phyloP scores from a whole-genome alignment of 1,140 invertebrate species.

The Parasteatoda tepidariorum region DNA sequence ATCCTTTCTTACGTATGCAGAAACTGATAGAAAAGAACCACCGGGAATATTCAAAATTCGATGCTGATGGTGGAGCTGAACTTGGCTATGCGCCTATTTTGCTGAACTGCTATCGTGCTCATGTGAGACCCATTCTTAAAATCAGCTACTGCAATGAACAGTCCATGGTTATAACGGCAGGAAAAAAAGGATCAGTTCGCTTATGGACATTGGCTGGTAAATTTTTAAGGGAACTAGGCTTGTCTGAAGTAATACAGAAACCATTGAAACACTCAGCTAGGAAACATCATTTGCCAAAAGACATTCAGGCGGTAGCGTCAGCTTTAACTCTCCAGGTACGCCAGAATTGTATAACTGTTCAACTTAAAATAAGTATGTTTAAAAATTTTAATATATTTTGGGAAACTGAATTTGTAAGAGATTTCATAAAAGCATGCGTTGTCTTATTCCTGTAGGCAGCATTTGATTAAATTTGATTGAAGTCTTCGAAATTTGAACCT shows the following conservation, averaged over 20 bases:
- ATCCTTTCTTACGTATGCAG: conserved; percentile 25
- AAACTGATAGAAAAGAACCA: neutral
- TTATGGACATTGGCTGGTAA: conserved; percentile 20
- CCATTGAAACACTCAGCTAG: neutral
- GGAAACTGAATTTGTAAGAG: too few relatives aligned
- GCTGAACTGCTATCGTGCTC: conserved; percentile 29
- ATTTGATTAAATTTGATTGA: too few relatives aligned
- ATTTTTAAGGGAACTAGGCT: conserved; percentile 6
- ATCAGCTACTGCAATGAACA: neutral
- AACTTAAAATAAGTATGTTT: too few relatives aligned
- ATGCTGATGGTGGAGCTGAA: neutral
- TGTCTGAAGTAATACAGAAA: neutral
- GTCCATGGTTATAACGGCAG: conserved; percentile 6
- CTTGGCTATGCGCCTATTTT: conserved; percentile 8
- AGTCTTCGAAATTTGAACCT: too few relatives aligned
- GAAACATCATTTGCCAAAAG: neutral
- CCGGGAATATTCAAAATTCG: conserved; percentile 4
- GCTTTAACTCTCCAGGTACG: conserved; percentile 17
- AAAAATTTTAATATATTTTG: too few relatives aligned
- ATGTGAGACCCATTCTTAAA: conserved; percentile 16
- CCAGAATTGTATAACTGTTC: too few relatives aligned
- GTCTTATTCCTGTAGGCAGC: too few relatives aligned
- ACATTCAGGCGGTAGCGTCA: conserved; percentile 16
- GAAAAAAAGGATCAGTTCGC: conserved; percentile 5
- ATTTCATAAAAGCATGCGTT: too few relatives aligned